These are phyloP conservation scores for Pagrus major DNA, from an alignment of 2,113 vertebrate species.

Conservation along the genomic window DNA sequence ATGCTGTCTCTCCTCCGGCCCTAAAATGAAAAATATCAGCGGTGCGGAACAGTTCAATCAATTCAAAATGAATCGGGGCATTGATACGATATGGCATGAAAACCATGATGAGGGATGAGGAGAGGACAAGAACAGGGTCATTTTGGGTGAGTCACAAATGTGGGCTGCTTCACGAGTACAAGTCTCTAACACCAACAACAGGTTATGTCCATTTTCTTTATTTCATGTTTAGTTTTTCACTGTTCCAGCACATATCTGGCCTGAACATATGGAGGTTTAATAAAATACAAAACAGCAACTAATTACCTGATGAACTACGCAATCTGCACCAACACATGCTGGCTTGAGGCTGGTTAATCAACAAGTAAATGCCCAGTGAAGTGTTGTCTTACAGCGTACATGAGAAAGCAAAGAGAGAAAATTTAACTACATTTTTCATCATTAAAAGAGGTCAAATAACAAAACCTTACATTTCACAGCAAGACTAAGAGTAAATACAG, in stretches of 20 bases:
- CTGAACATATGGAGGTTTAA: neutral
- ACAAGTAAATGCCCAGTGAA: neutral
- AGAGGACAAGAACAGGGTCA: constrained; percentile 1
- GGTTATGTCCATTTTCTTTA: neutral
- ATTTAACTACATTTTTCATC: neutral
- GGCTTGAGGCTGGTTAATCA: neutral
- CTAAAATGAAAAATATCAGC: constrained; percentile 42
- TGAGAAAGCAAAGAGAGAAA: neutral
- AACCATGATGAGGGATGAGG: constrained; percentile 2
- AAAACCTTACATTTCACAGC: neutral
- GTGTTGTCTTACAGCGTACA: neutral
- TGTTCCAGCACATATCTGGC: neutral
- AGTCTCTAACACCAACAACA: neutral
- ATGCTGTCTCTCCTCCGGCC: constrained; percentile 35
- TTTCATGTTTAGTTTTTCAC: neutral
- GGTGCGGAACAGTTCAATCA: constrained; percentile 45
- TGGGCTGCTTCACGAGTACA: neutral
- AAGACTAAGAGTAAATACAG: neutral
- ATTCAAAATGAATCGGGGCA: constrained; percentile 35
- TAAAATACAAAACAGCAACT: neutral
- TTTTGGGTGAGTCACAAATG: neutral
- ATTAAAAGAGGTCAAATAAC: neutral
- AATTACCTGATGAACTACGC: neutral
- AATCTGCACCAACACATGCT: neutral
- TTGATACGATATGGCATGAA: constrained; percentile 17